Evolutionary conservation across 2,797 vertebrate genomes (phyloP).

Genomic region (Smutsia gigantea): DNA sequence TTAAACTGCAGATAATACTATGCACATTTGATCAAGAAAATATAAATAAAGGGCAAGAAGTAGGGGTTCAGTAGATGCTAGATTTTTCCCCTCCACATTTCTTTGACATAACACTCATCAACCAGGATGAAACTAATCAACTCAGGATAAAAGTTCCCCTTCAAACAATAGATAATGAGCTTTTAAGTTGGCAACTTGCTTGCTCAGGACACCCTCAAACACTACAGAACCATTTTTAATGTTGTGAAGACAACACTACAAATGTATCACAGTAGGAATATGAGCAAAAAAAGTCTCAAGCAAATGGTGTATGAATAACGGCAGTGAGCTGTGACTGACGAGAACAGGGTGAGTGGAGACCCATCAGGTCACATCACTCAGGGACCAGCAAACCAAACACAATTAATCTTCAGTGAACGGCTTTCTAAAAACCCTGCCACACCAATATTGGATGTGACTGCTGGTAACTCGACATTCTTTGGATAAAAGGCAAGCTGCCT

Average conservation of each 20-base stretch:
- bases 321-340: constrained; percentile 54
- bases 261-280: not conserved
- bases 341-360: constrained; percentile 1
- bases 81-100: not conserved
- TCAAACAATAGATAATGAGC: constrained; percentile 33
- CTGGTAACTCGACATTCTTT: not conserved
- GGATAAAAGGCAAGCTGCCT: not conserved
- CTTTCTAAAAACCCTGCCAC: constrained; percentile 49
- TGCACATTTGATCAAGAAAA: constrained; percentile 42
- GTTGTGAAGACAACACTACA: not conserved
- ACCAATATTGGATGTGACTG: constrained; percentile 59
- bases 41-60: constrained; percentile 31
- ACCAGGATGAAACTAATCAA: constrained; percentile 31
- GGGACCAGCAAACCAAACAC: constrained; percentile 56
- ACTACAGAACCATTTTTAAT: constrained; percentile 1
- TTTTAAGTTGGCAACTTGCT: constrained; percentile 31
- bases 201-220: constrained; percentile 39
- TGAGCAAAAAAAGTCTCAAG: not conserved
- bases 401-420: constrained; percentile 54
- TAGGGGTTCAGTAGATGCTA: not conserved
- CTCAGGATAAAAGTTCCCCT: constrained; percentile 26
- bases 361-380: constrained; percentile 57
- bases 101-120: not conserved
- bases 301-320: constrained; percentile 43
- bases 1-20: not conserved